Evolutionary conservation across 2,888 invertebrate genomes (phyloP), one percentile per base, ranked within the genome.

Genomic region (Drosophila formosana): DNA sequence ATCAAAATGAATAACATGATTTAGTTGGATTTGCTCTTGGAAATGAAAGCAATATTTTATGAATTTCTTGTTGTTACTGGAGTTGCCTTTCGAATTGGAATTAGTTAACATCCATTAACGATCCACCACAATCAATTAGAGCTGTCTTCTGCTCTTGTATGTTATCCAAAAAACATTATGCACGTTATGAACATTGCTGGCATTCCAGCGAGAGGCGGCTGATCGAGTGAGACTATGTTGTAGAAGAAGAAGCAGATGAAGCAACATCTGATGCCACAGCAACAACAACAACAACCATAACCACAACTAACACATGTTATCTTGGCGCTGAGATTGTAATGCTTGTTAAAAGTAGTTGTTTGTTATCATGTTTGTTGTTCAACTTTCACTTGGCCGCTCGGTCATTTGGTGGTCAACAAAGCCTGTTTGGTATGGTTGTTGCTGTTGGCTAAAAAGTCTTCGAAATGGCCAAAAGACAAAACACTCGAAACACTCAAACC

Each of bases 311-410:
- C 66, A 78, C 51, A 63, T 78, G 78, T 76, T 81, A 83, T 86
- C 58, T 66, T 49, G 65, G 60, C 51, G 63, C 62, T 65, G 30
- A 67, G 75, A 60, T 78, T 81, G 79, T 83, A 79, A 65, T 51
- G 77, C 77, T 72, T 75, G 82, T 81, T 83, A 68, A 82, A 70
- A 63, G 58, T 72, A 69, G 61, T 74, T 64, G 56, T 18, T 60
- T 57, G 75, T 51, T 52, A 70, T 57, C 51, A 39, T 75, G 70
- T 67, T 75, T 76, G 87, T 71, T 74, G 75, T 49, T 63, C 66
- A 64, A 84, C 83, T 83, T 83, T 83, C 87, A 87, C 83, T 83
- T 84, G 84, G 64, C 58, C 49, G 66, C 55, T 60, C 39, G 69
- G 74, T 72, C 68, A 78, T 76, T 81, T 74, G 78, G 66, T 78